Base-by-base conservation (phyloP, 1,140 invertebrate species). In the Bilobella aurantiaca region DNA sequence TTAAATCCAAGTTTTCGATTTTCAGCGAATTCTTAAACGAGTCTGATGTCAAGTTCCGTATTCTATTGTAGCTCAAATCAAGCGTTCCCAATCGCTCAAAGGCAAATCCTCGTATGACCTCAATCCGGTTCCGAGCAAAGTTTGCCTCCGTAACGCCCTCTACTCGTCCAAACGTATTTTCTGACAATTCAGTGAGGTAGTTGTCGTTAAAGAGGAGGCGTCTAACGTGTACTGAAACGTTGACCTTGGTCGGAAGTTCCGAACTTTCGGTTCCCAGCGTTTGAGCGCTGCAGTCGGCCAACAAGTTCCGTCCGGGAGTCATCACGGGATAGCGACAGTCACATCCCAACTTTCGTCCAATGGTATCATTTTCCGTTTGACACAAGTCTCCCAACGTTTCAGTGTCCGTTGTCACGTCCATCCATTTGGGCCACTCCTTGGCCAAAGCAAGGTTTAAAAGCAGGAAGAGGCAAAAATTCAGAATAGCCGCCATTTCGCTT, bases 341-440 rank as follows among this genome's bases (percentile, higher is more conserved):
- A 46, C 71, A 73, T 12, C 71, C 69, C 14, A 73, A 32, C 29
- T 67, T 63, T 29, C 58, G 18, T 12, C 69, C 71, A 14, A 73
- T 69, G 56, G 42, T 14, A 29, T 70, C 68, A 60, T 70, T 65
- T 28, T 69, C 67, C 1, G 31, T 58, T 58, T 70, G 47, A 66
- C 70, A 72, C 21, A 72, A 47, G 2, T 16, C 37, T 3, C 69
- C 65, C 1, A 58, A 29, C 16, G 32, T 31, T 29, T 28, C 29
- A 3, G 21, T 21, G 57, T 58, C 29, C 12, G 21, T 8, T 3
- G 25, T 21, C 12, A 23, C 59, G 27, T 23, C 59, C 29, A 62
- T 8, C 59, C 59, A 62, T 37, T 3, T 37, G 12, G 59, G 59
- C 58, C 58, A 59, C 5, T 14, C 5, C 28, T 53, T 53, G 14